A percentile compares a stretch with the other conserved stretches of the same genome.
Evolutionary conservation across 53 echinoderm and acorn worm species (phyloP).

Genomic region (Antedon mediterranea): DNA sequence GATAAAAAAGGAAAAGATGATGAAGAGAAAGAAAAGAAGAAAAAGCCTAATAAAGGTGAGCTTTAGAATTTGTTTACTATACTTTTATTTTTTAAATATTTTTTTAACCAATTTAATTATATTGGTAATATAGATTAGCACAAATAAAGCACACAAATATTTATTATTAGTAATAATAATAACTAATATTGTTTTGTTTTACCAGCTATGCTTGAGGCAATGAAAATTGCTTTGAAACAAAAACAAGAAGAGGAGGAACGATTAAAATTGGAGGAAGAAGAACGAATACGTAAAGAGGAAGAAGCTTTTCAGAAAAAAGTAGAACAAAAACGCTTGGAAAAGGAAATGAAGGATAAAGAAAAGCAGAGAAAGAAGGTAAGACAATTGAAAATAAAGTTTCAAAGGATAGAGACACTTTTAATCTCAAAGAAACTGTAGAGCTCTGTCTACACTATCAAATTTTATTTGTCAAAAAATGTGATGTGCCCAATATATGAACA

Average conservation of each 20-base stretch:
- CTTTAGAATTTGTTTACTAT: neutral
- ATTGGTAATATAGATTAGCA: no score
- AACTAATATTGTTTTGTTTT: no score
- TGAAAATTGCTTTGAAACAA: constrained; percentile 80
- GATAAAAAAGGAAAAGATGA: constrained; percentile 8
- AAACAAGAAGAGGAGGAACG: constrained; percentile 84
- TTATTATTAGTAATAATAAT: no score
- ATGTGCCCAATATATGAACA: no score
- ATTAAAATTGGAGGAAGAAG: constrained; percentile 51
- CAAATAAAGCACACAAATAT: no score
- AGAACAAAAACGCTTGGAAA: constrained; percentile 59
- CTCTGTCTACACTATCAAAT: no score
- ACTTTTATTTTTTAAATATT: no score
- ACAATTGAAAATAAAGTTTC: no score
- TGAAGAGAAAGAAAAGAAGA: constrained; percentile 38
- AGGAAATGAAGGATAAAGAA: constrained; percentile 71
- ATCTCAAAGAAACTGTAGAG: neutral
- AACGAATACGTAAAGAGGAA: constrained; percentile 47
- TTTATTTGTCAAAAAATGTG: no score
- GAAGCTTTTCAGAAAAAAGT: constrained; percentile 53
- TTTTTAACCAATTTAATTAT: no score
- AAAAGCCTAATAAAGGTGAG: constrained; percentile 70
- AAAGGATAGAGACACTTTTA: neutral
- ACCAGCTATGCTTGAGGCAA: constrained; percentile 50
- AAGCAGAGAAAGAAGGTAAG: constrained; percentile 83